phyloP scores from a whole-genome alignment of 2,113 vertebrate genomes.

The Formicarius rufipectus region DNA sequence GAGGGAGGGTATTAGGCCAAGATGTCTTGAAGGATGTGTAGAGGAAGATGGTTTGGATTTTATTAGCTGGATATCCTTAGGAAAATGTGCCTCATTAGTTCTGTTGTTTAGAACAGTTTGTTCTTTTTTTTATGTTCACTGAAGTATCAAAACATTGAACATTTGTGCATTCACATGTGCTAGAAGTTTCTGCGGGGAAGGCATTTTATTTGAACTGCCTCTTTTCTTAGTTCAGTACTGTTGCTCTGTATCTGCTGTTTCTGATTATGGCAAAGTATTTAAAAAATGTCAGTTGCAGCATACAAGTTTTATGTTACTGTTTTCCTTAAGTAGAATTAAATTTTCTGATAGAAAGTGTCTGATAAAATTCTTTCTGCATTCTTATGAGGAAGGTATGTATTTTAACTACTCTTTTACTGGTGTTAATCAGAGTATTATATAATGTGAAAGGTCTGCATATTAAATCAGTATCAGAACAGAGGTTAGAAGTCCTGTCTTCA shows the following conservation, averaged over 20 bases:
- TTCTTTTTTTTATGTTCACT: background rate
- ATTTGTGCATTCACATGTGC: background rate
- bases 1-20: background rate
- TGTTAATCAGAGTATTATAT: background rate
- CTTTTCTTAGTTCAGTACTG: background rate
- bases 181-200: background rate
- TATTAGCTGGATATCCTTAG: background rate
- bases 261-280: background rate
- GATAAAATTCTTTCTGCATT: background rate
- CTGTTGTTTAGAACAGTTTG: background rate
- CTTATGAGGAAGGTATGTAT: background rate
- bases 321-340: background rate
- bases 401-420: background rate
- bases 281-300: background rate
- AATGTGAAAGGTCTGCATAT: background rate
- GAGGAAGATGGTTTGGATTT: background rate
- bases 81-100: background rate
- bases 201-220: background rate
- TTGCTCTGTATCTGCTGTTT: background rate
- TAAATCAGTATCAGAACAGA: background rate
- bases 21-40: background rate
- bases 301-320: background rate
- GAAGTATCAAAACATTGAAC: background rate
- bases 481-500: background rate
- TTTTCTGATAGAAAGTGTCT: background rate